These are phyloP conservation scores for Luffia ferchaultella DNA, from an alignment of 2,888 invertebrate genomes.

Conservation along the genomic window DNA sequence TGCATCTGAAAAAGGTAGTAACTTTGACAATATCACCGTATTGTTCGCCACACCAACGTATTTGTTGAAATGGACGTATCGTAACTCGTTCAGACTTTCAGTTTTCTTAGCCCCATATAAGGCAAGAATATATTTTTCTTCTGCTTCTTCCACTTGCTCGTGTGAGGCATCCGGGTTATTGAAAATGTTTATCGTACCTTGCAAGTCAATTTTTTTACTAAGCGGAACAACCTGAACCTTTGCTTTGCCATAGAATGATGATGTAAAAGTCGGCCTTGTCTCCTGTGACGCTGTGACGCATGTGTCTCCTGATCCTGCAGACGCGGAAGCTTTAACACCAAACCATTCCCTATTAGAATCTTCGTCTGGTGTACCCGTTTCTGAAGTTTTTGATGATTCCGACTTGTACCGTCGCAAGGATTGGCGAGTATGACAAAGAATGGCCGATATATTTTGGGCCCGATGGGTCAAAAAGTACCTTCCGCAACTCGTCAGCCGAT, in stretches of 20 bases:
- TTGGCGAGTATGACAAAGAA: too few species aligned
- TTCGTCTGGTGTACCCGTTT: too few species aligned
- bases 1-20: slow-evolving; percentile 5
- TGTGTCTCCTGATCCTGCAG: too few species aligned
- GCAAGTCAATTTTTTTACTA: slow-evolving; percentile 9
- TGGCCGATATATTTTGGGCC: too few species aligned
- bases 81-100: background rate
- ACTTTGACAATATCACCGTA: slow-evolving; percentile 2
- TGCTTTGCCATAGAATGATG: slow-evolving; percentile 9
- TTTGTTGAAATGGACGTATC: slow-evolving; percentile 4
- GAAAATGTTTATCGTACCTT: slow-evolving; percentile 6
- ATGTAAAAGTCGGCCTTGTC: too few species aligned
- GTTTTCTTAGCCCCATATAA: slow-evolving; percentile 7
- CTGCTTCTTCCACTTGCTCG: background rate
- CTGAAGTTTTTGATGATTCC: too few species aligned
- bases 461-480: too few species aligned
- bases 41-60: slow-evolving; percentile 3
- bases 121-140: background rate
- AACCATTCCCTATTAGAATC: too few species aligned
- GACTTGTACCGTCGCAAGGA: too few species aligned
- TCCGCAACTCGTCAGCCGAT: too few species aligned
- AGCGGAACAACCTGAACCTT: slow-evolving; percentile 9
- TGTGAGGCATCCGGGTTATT: background rate
- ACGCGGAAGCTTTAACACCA: too few species aligned
- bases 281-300: too few species aligned